A percentile compares a stretch with the other conserved stretches of the same genome.
These are phyloP conservation scores for Todiramphus saurophagus DNA, from an alignment of 2,113 vertebrate species.

Conservation along the genomic window DNA sequence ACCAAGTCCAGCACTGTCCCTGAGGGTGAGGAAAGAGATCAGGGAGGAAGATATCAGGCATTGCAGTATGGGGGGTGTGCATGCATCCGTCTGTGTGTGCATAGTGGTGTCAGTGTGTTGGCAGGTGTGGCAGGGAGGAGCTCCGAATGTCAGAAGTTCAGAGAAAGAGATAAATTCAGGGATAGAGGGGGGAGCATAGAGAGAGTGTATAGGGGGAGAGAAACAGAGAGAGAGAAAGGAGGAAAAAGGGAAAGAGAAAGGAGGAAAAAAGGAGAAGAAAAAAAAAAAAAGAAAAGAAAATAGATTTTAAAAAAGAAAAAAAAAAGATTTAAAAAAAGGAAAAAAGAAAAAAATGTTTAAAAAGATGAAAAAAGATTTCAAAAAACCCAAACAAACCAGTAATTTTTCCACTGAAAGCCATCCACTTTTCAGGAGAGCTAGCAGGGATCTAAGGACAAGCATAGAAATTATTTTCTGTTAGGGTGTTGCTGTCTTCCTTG, in stretches of 20 bases:
- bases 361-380: no score
- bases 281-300: no score
- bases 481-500: not conserved
- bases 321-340: no score
- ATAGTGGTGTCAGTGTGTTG: not conserved
- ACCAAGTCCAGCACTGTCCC: not conserved
- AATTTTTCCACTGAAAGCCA: not conserved
- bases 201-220: rapidly evolving
- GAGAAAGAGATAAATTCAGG: not conserved
- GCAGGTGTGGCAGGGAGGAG: not conserved
- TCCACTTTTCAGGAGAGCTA: not conserved
- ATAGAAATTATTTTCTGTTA: rapidly evolving
- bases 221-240: no score
- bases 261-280: not conserved
- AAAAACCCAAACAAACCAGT: not conserved
- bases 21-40: not conserved
- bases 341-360: not conserved
- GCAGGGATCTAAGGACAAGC: not conserved
- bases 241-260: rapidly evolving
- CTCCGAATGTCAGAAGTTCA: no score
- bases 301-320: no score
- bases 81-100: not conserved
- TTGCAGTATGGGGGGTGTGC: not conserved
- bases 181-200: not conserved
- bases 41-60: not conserved